Conservation (phyloP, 2,888 invertebrate genomes). For the Dendrolimus pini region DNA sequence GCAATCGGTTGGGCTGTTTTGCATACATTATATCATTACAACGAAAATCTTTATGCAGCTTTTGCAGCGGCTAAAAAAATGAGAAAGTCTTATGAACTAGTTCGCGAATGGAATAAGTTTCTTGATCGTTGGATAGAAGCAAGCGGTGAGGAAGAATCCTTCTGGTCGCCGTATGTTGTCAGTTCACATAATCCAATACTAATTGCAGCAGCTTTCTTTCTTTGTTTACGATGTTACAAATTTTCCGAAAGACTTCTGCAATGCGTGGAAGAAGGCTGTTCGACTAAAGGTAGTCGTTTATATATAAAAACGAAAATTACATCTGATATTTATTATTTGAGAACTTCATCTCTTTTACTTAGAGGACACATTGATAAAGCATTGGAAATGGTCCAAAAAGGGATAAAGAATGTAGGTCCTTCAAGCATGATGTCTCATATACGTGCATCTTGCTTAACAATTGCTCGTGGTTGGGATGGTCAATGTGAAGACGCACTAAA, state of each 20-base stretch:
- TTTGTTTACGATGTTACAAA: conserved; percentile 55
- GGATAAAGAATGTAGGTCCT: conserved; percentile 47
- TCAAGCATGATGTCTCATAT: conserved; percentile 51
- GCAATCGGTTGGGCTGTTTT: conserved; percentile 63
- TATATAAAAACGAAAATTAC: conserved; percentile 14
- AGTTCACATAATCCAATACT: conserved; percentile 42
- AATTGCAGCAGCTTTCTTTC: conserved; percentile 60
- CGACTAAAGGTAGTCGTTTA: conserved; percentile 33
- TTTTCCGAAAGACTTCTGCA: conserved; percentile 44
- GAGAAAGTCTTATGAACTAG: conserved; percentile 52
- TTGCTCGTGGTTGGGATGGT: conserved; percentile 44
- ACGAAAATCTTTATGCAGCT: conserved; percentile 36
- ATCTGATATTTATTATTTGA: conserved; percentile 47
- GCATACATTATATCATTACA: conserved; percentile 48
- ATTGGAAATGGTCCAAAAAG: conserved; percentile 30
- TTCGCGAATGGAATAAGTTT: conserved; percentile 48
- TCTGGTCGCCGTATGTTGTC: conserved; percentile 48
- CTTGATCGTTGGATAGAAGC: conserved; percentile 44
- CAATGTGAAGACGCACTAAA: conserved; percentile 41
- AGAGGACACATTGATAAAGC: conserved; percentile 36
- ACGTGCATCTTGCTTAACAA: conserved; percentile 39
- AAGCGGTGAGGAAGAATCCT: conserved; percentile 59
- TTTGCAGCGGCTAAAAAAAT: conserved; percentile 55
- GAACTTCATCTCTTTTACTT: conserved; percentile 45
- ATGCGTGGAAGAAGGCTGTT: conserved; percentile 47